A percentile compares a stretch with the other conserved stretches of the same genome.
Conservation (phyloP, 1,140 invertebrate genomes). For the Nasonia vitripennis region DNA sequence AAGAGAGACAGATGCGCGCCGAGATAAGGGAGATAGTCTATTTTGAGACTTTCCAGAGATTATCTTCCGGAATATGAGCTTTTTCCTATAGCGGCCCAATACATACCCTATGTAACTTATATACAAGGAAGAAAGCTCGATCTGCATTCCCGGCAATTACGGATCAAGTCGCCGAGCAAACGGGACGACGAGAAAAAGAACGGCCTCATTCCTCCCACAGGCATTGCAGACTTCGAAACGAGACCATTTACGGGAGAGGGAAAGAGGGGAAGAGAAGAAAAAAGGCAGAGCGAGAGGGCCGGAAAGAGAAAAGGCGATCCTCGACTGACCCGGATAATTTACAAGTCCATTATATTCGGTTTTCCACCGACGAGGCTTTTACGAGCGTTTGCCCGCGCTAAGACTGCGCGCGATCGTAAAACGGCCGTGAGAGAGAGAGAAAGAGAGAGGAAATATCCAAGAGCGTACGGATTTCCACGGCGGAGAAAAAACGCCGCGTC, state of each 20-base stretch:
- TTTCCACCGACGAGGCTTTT: slow-evolving; percentile 57
- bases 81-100: neutral
- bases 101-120: no score
- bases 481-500: neutral
- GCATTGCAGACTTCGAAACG: slow-evolving; percentile 52
- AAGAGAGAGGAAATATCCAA: neutral
- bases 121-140: neutral
- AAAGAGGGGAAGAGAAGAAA: neutral
- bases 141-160: neutral
- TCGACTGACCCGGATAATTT: slow-evolving; percentile 61
- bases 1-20: neutral
- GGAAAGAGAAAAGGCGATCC: slow-evolving; percentile 51
- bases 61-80: neutral
- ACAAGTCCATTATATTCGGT: slow-evolving; percentile 64
- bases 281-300: neutral
- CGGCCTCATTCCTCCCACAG: neutral
- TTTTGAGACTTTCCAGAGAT: neutral
- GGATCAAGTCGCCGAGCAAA: neutral
- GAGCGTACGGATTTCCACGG: slow-evolving; percentile 1
- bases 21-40: neutral
- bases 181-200: neutral
- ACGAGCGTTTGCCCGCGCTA: slow-evolving; percentile 51
- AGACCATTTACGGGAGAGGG: slow-evolving; percentile 53
- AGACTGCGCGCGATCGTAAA: slow-evolving; percentile 54
- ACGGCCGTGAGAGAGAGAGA: neutral